A percentile compares a stretch with the other conserved stretches of the same genome.
Conservation (phyloP, 1,140 invertebrate species). For the Eupeodes corollae region DNA sequence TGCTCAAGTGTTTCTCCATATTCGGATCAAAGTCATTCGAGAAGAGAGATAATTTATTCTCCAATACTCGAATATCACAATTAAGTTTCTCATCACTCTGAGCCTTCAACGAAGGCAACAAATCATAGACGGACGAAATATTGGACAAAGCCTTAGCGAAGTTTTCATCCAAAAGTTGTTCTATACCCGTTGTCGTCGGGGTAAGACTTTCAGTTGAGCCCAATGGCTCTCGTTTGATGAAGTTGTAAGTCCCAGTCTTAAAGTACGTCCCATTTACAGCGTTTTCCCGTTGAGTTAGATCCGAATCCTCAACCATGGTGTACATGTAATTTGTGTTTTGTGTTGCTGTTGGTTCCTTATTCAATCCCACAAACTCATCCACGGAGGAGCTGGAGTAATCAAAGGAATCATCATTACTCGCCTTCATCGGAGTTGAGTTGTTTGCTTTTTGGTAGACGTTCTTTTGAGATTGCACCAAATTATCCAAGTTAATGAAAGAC, state of each 20-base stretch:
- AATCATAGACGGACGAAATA: neutral
- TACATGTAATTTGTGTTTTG: conserved; percentile 21
- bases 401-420: conserved; percentile 7
- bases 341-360: neutral
- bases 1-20: conserved; percentile 2
- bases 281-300: conserved; percentile 26
- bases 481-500: conserved; percentile 25
- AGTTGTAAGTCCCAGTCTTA: conserved; percentile 33
- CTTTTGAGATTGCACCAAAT: conserved; percentile 25
- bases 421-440: no score
- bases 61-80: conserved; percentile 9
- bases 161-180: neutral
- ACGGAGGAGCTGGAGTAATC: conserved; percentile 5
- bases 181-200: neutral
- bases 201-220: neutral
- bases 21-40: conserved; percentile 7
- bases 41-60: conserved; percentile 7
- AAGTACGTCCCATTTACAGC: conserved; percentile 31
- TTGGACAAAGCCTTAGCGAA: neutral
- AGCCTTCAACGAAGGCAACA: neutral
- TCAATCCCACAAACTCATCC: conserved; percentile 1
- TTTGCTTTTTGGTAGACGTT: conserved; percentile 18
- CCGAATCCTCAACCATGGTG: conserved; percentile 33
- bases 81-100: no score
- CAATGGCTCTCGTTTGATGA: conserved; percentile 16